Base-by-base conservation (phyloP, 92 coral and sea anemone genomes). In the Porites rus region DNA sequence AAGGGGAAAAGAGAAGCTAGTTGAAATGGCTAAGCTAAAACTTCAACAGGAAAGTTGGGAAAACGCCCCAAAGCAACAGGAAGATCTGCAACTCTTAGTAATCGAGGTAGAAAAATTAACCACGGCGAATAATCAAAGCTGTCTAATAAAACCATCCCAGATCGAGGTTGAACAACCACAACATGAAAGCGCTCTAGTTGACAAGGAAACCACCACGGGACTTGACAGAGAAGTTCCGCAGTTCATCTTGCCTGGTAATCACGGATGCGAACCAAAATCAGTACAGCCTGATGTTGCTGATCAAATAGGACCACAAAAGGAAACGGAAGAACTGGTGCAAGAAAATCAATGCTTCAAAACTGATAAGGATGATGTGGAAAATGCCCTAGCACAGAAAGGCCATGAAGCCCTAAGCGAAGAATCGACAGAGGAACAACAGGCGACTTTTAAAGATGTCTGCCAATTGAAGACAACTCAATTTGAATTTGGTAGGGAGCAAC, bases 41-140 rank as follows among this genome's bases (percentile, higher is more conserved):
- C 10, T 25, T 62, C 58, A 56, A 68, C 52, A 52, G 76, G 68
- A 25, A 56, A 3, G 13, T 6, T n/a, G 25, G 18, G 20, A 83
- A 22, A 72, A 22, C 28, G 72, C 19, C 72, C 72, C 20, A 25
- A 74, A 59, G 61, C 72, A 43, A 62, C 72, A 13, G 24, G 79
- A 72, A 22, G 43, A n/a, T 6, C n/a, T 53, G 10, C 46, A 38
- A 38, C 46, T 38, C 5, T 38, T 38, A 38, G 46, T 3, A 38
- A 38, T 38, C 0, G 21, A 69, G 25, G 74, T 69, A 1, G 46
- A 69, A 17, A n/a, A 62, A 7, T 17, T 20, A 62, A 2, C n/a
- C 66, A 18, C 8, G 66, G n/a, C 7, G 20, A 20, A 2, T 18
- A 20, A 62, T 62, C 19, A 14, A 0, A 18, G 9, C 66, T 18